Percentiles rank a stretch among this genome's conserved stretches.
phyloP scores from a whole-genome alignment of 2,888 invertebrate species.

The Apotomis betuletana region DNA sequence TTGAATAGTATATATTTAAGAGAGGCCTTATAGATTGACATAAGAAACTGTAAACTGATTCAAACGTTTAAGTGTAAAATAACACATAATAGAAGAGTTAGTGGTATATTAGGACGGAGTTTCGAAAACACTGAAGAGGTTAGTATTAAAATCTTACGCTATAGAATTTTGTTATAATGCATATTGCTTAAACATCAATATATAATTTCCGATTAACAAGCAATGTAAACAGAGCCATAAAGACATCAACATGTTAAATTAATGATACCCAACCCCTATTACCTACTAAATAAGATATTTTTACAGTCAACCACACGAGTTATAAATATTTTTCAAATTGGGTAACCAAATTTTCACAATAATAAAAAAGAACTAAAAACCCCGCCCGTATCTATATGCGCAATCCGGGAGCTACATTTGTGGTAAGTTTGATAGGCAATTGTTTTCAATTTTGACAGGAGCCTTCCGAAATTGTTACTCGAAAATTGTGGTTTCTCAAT shows the following conservation, averaged over 20 bases:
- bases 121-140: too few relatives aligned
- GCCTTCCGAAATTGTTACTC: constrained; percentile 1
- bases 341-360: constrained; percentile 46
- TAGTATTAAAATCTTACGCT: too few relatives aligned
- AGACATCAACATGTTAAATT: constrained; percentile 45
- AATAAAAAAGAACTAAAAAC: constrained; percentile 50
- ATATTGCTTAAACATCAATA: too few relatives aligned
- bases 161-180: too few relatives aligned
- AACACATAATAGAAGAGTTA: neutral
- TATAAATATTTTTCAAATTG: constrained; percentile 44
- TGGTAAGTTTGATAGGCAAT: constrained; percentile 42
- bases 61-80: neutral
- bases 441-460: constrained; percentile 33
- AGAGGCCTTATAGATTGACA: too few relatives aligned
- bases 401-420: constrained; percentile 70
- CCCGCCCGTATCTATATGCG: constrained; percentile 64
- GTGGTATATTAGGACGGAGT: too few relatives aligned
- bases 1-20: too few relatives aligned
- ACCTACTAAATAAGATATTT: constrained; percentile 47
- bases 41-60: too few relatives aligned
- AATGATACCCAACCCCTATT: constrained; percentile 50
- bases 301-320: constrained; percentile 52
- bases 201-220: too few relatives aligned
- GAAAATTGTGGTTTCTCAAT: constrained; percentile 17
- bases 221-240: constrained; percentile 27